Conservation (phyloP, 1,140 invertebrate species). For the Zaprionus camerounensis region DNA sequence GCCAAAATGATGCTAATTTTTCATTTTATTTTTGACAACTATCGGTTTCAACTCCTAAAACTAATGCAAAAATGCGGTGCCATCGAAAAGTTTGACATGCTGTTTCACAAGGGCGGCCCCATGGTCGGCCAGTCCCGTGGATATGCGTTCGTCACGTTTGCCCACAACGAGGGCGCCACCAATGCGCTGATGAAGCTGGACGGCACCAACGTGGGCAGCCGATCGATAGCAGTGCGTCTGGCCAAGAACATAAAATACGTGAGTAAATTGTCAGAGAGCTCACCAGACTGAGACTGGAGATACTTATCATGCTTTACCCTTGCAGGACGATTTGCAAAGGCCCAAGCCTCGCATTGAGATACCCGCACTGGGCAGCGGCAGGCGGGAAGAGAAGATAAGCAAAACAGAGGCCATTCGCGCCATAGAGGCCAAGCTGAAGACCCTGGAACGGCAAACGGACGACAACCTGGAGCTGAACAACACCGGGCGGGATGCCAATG, state of each 20-base stretch:
- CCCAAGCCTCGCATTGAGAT: slow-evolving; percentile 90
- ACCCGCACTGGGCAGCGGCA: slow-evolving; percentile 89
- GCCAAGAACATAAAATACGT: slow-evolving; percentile 91
- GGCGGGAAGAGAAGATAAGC: slow-evolving; percentile 90
- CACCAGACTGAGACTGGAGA: not conserved
- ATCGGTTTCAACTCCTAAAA: slow-evolving; percentile 97
- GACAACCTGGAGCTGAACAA: slow-evolving; percentile 91
- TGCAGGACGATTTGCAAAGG: slow-evolving; percentile 89
- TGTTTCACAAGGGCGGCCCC: slow-evolving; percentile 95
- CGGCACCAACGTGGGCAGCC: slow-evolving; percentile 90
- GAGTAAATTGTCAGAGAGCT: slow-evolving; percentile 58
- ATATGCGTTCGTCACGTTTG: slow-evolving; percentile 97
- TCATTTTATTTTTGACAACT: slow-evolving; percentile 85
- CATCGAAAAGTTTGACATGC: slow-evolving; percentile 96
- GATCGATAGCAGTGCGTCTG: slow-evolving; percentile 91
- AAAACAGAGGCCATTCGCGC: slow-evolving; percentile 92
- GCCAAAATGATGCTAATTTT: slow-evolving; percentile 68
- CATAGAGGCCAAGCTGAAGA: slow-evolving; percentile 93
- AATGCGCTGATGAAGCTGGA: slow-evolving; percentile 89
- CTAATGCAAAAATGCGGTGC: slow-evolving; percentile 95
- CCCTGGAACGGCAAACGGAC: slow-evolving; percentile 90
- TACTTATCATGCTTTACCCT: slow-evolving; percentile 46
- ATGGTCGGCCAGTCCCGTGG: slow-evolving; percentile 94
- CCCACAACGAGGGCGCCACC: slow-evolving; percentile 79
- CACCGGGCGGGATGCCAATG: slow-evolving; percentile 78